Percentiles rank a stretch among this genome's conserved stretches.
These are phyloP conservation scores for Halocynthia roretzi DNA, from an alignment of 23 tunicate species.

Conservation along the genomic window DNA sequence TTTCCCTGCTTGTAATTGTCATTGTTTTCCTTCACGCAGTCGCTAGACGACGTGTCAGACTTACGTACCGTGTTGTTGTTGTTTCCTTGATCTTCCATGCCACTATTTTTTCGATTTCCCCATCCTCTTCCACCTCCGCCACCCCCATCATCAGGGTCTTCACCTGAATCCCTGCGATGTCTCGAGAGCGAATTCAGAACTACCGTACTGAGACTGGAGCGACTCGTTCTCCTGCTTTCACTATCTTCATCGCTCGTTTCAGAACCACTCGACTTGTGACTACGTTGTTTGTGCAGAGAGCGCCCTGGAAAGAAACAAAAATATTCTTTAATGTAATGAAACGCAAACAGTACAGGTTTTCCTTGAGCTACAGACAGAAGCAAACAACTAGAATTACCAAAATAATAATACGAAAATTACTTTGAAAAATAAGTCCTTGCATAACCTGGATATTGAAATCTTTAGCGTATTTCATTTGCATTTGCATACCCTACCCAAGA, in stretches of 20 bases:
- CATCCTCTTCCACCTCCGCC: constrained; percentile 5
- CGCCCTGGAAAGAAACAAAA: constrained; percentile 3
- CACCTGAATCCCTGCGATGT: constrained; percentile 49
- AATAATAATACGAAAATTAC: no score
- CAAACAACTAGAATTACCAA: not conserved
- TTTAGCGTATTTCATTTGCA: no score
- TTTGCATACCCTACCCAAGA: no score
- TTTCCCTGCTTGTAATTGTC: not conserved
- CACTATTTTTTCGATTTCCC: not conserved
- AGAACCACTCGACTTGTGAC: constrained; percentile 36
- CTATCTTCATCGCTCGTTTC: constrained; percentile 67
- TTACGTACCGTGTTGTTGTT: not conserved
- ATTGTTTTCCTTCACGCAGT: not conserved
- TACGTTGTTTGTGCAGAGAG: not conserved
- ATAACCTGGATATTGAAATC: no score
- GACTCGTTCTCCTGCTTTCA: constrained; percentile 44
- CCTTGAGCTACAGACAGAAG: not conserved
- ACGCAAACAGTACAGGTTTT: not conserved
- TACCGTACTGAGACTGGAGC: constrained; percentile 41
- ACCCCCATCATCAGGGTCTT: constrained; percentile 41
- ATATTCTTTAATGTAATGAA: not conserved
- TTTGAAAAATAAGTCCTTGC: no score
- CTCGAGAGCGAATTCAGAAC: constrained; percentile 17
- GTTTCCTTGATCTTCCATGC: not conserved
- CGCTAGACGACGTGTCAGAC: not conserved